Percentiles rank a stretch among this genome's conserved stretches.
Conservation (phyloP, 30 jellyfish, hydroid and myxozoan genomes). For the Aurelia coerulea region DNA sequence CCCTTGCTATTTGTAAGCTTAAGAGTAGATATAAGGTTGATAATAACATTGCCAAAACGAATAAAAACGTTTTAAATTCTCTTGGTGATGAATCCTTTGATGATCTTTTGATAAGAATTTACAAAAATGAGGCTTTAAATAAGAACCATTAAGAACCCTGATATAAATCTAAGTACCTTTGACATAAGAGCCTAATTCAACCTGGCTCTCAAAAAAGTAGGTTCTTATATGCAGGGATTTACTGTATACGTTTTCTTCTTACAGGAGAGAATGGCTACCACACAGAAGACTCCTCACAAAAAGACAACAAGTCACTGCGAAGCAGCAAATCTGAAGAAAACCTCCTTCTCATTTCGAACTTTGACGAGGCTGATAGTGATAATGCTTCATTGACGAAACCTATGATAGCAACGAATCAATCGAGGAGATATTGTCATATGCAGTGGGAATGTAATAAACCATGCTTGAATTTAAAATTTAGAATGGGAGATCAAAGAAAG, state of each 20-base stretch:
- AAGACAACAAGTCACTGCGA: slow-evolving; percentile 1
- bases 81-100: too few relatives aligned
- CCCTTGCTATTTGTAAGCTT: too few relatives aligned
- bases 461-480: slow-evolving; percentile 41
- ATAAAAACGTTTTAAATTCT: too few relatives aligned
- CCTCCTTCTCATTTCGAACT: background rate
- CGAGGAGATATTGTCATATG: slow-evolving; percentile 37
- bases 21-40: too few relatives aligned
- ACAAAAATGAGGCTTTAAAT: too few relatives aligned
- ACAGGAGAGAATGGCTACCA: slow-evolving; percentile 23
- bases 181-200: too few relatives aligned
- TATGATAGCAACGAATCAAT: slow-evolving; percentile 33
- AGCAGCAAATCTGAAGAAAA: slow-evolving; percentile 40
- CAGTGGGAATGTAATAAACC: slow-evolving; percentile 56
- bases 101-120: too few relatives aligned
- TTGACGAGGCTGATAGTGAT: slow-evolving; percentile 20
- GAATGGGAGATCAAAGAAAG: slow-evolving; percentile 31
- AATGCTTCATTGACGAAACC: slow-evolving; percentile 36
- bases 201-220: too few relatives aligned
- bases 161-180: too few relatives aligned
- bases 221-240: too few relatives aligned
- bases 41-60: too few relatives aligned
- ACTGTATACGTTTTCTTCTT: background rate
- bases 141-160: too few relatives aligned
- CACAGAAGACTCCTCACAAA: background rate